A percentile compares a stretch with the other conserved stretches of the same genome.
Conservation (phyloP, 30 jellyfish, hydroid and myxozoan genomes). For the Turritopsis rubra region DNA sequence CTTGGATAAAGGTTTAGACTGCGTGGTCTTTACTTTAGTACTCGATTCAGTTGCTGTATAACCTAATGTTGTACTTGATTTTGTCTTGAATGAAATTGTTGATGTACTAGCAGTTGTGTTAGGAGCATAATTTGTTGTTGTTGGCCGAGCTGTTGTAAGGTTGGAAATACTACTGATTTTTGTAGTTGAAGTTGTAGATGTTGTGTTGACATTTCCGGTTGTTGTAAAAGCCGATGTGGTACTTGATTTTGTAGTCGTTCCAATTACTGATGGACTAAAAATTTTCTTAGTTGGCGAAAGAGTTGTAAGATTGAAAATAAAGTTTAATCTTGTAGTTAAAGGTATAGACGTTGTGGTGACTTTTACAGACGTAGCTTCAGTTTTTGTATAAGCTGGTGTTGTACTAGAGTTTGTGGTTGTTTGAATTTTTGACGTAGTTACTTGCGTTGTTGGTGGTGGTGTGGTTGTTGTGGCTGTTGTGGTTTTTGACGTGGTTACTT, state of each 20-base stretch:
- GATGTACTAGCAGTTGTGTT: neutral
- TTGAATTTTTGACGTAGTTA: neutral
- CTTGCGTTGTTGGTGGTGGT: neutral
- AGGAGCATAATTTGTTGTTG: neutral
- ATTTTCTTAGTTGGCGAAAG: neutral
- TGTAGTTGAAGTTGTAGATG: neutral
- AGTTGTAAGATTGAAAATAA: neutral
- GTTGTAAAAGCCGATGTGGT: neutral
- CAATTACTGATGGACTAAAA: neutral
- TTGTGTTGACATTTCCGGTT: neutral
- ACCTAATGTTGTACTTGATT: neutral
- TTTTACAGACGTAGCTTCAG: neutral
- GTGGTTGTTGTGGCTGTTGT: constrained; percentile 5
- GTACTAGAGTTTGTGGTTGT: neutral
- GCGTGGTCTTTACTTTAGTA: neutral
- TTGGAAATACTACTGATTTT: neutral
- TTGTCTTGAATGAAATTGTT: neutral
- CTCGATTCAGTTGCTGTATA: neutral
- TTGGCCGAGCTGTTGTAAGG: neutral
- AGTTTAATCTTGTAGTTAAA: neutral
- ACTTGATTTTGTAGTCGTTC: neutral
- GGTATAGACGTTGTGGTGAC: neutral
- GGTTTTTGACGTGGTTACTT: neutral
- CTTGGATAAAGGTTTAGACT: neutral
- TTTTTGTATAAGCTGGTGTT: neutral